Evolutionary conservation across 2,113 vertebrate species (phyloP).

Genomic region (Paracanthobrama guichenoti): DNA sequence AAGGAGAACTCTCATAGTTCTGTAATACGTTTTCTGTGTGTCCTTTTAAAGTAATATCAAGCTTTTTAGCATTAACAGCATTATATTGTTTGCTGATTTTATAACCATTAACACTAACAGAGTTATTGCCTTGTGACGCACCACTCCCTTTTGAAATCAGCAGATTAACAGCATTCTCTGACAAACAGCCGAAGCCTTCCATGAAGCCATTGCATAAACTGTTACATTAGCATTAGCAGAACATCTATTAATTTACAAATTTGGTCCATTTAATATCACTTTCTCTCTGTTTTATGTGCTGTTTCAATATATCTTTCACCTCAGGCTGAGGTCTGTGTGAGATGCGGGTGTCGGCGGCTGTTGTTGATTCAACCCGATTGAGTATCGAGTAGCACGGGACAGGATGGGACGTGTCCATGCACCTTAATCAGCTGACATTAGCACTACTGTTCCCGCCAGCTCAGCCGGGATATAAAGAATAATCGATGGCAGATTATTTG

Average conservation of each 20-base stretch:
- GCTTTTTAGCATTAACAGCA: background rate
- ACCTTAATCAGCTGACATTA: slow-evolving; percentile 40
- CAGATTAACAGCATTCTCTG: background rate
- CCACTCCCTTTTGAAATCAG: background rate
- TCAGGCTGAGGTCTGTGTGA: background rate
- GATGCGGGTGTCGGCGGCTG: background rate
- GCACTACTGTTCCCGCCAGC: slow-evolving; percentile 15
- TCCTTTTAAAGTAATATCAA: background rate
- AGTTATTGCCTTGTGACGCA: background rate
- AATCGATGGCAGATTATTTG: slow-evolving; percentile 48
- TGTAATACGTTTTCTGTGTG: background rate
- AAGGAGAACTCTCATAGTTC: background rate
- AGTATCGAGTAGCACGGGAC: slow-evolving; percentile 32
- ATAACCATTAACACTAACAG: background rate
- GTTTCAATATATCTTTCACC: background rate
- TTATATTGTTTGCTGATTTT: background rate
- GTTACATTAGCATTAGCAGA: background rate
- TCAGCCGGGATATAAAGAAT: slow-evolving; percentile 40
- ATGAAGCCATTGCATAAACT: background rate
- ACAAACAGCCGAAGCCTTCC: background rate
- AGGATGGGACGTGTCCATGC: slow-evolving; percentile 29
- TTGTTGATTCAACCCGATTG: slow-evolving; percentile 30
- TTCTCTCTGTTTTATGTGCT: background rate
- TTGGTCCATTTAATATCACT: background rate
- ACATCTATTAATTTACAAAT: background rate